Percentiles rank a stretch among this genome's conserved stretches.
Conservation (phyloP, 2,797 vertebrate genomes). For the Momotus momota region DNA sequence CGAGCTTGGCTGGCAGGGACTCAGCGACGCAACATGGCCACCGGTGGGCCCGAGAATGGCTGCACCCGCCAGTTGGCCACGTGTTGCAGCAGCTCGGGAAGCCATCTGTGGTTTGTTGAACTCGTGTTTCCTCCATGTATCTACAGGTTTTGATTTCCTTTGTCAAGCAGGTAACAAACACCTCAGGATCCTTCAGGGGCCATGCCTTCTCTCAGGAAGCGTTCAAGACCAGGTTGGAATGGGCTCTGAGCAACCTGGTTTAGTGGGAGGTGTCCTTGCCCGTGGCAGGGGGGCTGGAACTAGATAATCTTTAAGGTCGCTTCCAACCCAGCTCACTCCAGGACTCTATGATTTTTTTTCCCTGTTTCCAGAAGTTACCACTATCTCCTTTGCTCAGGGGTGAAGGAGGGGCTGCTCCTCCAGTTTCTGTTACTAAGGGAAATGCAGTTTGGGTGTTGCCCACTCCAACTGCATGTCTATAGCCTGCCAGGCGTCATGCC, state of each 20-base stretch:
- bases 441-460: not conserved
- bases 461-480: rapidly evolving
- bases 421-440: rapidly evolving
- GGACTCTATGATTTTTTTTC: not conserved
- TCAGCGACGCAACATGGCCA: rapidly evolving
- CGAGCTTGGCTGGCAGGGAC: rapidly evolving
- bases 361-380: rapidly evolving
- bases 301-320: too few relatives aligned
- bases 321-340: too few relatives aligned
- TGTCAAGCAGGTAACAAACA: not conserved
- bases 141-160: not conserved
- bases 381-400: too few relatives aligned
- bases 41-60: rapidly evolving
- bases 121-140: rapidly evolving
- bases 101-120: too few relatives aligned
- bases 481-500: not conserved
- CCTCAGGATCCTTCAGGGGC: not conserved
- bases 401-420: too few relatives aligned
- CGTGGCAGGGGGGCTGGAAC: too few relatives aligned
- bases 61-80: rapidly evolving
- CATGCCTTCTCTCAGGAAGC: too few relatives aligned
- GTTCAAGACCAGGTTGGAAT: too few relatives aligned
- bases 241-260: too few relatives aligned
- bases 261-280: too few relatives aligned
- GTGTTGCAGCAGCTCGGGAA: rapidly evolving